Evolutionary conservation across 1,140 invertebrate species (phyloP).

Genomic region (Antheraea pernyi): DNA sequence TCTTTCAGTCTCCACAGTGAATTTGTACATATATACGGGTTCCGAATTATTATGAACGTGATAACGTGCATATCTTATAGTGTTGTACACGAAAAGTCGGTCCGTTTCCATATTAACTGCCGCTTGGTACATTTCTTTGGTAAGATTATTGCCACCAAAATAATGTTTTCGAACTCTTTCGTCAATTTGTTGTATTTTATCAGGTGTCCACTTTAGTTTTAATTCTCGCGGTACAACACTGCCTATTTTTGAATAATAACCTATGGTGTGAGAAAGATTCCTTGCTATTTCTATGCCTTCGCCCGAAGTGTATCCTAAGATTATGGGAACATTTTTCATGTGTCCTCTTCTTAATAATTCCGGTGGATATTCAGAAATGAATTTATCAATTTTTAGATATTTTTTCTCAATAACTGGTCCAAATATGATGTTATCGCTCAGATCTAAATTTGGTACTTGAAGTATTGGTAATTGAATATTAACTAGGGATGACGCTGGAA

Average conservation of each 20-base stretch:
- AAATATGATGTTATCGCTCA: conserved; percentile 51
- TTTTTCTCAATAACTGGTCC: conserved; percentile 64
- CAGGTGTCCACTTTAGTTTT: conserved; percentile 44
- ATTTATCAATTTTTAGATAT: conserved; percentile 44
- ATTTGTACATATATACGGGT: conserved; percentile 63
- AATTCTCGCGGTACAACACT: conserved; percentile 59
- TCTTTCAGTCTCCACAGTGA: conserved; percentile 58
- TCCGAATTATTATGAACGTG: conserved; percentile 31
- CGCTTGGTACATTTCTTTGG: conserved; percentile 39
- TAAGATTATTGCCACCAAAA: conserved; percentile 44
- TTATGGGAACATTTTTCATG: conserved; percentile 52
- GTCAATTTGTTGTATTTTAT: conserved; percentile 37
- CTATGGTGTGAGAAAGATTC: conserved; percentile 35
- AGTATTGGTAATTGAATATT: conserved; percentile 52
- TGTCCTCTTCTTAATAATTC: conserved; percentile 44
- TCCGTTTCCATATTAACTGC: conserved; percentile 52
- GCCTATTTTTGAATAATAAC: conserved; percentile 31
- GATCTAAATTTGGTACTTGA: conserved; percentile 35
- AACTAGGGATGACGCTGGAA: conserved; percentile 49
- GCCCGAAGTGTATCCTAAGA: conserved; percentile 60
- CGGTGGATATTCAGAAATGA: conserved; percentile 47
- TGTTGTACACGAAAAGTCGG: conserved; percentile 57
- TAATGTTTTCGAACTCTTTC: conserved; percentile 52
- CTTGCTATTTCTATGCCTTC: conserved; percentile 66
- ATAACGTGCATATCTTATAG: conserved; percentile 53